Evolutionary conservation across 1,140 invertebrate species (phyloP), one percentile per base, ranked within the genome.

Genomic region (Musca vetustissima): DNA sequence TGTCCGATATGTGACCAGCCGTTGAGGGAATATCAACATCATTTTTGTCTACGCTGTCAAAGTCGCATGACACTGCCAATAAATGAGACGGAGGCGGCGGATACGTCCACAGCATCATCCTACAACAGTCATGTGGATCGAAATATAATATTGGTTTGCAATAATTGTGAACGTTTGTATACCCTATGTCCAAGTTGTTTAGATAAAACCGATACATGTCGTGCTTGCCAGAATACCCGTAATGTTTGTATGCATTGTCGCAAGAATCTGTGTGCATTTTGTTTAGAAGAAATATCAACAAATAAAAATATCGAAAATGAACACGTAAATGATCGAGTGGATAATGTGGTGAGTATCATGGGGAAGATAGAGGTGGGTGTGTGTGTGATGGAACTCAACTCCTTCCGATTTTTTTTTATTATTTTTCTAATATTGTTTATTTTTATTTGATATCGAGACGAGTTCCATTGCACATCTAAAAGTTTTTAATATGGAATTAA

Each of bases 211-310:
- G 74, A 76, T 53, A 74, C 78, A 9, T 81, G 79, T 22, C 70
- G 74, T 4, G 72, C 73, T 13, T 81, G 79, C 48, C 79, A 81
- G 57, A 72, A 72, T 7, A 77, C 78, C 43, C 74, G 77, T 1
- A 81, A 81, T 72, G 72, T 79, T 36, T 81, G 79, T 65, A 77
- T 79, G 75, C 76, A 73, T 28, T 81, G 79, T 32, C 74, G 77
- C 2, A 72, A 75, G 0, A 78, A 74, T 67, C 65, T 81, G 55
- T 79, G 77, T 49, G 76, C 76, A 1, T 78, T 78, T 73, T 81
- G 79, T 67, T 49, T 80, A 11, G 78, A 80, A 14, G 76, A 80
- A 64, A 72, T 80, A 9, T 78, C 78, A 21, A 75, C 73, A 32
- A 75, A 78, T 36, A 70, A 71, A 21, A 75, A 80, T 66, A 64